A percentile compares a stretch with the other conserved stretches of the same genome.
These are phyloP conservation scores for Diadegma fenestrale DNA, from an alignment of 2,888 invertebrate species.

Conservation along the genomic window DNA sequence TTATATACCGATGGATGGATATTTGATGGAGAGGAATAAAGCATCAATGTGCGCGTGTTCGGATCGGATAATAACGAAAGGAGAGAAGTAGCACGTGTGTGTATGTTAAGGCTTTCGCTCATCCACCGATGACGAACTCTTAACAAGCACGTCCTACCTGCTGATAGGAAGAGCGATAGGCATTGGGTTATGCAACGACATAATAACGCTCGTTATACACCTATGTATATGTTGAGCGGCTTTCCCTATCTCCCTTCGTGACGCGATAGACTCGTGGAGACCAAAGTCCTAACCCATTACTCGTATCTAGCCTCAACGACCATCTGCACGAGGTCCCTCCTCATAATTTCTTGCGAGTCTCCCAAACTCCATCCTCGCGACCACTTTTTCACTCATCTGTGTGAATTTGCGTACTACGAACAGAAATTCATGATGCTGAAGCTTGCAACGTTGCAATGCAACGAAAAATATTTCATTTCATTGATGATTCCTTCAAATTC, in stretches of 20 bases:
- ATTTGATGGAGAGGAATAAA: neutral
- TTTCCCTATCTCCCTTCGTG: neutral
- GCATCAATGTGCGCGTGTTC: neutral
- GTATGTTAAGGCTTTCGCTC: conserved; percentile 8
- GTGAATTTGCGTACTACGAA: neutral
- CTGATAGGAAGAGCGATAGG: conserved; percentile 4
- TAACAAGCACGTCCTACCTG: conserved; percentile 10
- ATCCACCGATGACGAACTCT: conserved; percentile 2
- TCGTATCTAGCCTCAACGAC: conserved; percentile 6
- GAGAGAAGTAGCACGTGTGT: neutral
- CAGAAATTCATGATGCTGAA: too few relatives aligned
- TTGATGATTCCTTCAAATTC: too few relatives aligned
- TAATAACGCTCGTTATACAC: conserved; percentile 30
- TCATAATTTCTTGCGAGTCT: neutral
- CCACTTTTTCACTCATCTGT: neutral
- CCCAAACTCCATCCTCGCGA: conserved; percentile 5
- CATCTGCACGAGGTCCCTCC: neutral
- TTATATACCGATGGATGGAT: neutral
- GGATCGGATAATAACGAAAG: neutral
- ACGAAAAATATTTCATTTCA: too few relatives aligned
- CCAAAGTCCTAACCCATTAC: conserved; percentile 42
- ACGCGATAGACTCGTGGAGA: conserved; percentile 18
- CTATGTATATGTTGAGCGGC: neutral
- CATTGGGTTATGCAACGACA: conserved; percentile 32
- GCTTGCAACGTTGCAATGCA: too few relatives aligned